Conservation (phyloP, 2,113 vertebrate genomes). For the Cariama cristata region DNA sequence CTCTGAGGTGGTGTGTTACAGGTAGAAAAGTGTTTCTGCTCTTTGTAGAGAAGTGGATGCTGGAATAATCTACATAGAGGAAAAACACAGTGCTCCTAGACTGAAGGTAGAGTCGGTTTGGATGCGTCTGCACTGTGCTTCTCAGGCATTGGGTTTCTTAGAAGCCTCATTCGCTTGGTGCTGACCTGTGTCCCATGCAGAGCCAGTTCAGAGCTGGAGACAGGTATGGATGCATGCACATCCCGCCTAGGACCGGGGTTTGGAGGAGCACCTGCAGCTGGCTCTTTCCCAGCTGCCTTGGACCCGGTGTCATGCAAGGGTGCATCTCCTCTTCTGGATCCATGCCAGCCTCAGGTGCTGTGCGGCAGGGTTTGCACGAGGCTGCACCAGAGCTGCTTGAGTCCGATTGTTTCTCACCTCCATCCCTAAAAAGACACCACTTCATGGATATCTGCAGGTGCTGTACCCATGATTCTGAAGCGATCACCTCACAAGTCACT, state of each 20-base stretch:
- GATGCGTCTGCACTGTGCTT: background rate
- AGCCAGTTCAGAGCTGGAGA: background rate
- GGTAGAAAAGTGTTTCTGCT: background rate
- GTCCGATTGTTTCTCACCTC: background rate
- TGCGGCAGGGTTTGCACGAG: background rate
- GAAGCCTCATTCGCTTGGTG: background rate
- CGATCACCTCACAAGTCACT: accelerated
- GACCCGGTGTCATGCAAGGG: accelerated
- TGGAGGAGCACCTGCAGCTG: background rate
- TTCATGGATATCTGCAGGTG: accelerated
- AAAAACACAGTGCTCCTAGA: background rate
- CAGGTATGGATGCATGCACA: accelerated
- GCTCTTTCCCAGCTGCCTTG: accelerated
- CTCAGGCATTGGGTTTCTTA: background rate
- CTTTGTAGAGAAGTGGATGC: background rate
- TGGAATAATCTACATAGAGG: background rate
- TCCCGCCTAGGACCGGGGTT: accelerated
- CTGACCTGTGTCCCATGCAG: background rate
- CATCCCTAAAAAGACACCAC: accelerated
- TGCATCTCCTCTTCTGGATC: background rate
- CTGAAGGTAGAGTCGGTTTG: background rate
- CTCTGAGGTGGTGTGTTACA: background rate
- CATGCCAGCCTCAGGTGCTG: background rate
- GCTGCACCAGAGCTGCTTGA: background rate
- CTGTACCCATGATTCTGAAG: accelerated